These are phyloP conservation scores for Rhopalosiphum nymphaeae DNA, from an alignment of 2,888 invertebrate genomes.

Conservation along the genomic window DNA sequence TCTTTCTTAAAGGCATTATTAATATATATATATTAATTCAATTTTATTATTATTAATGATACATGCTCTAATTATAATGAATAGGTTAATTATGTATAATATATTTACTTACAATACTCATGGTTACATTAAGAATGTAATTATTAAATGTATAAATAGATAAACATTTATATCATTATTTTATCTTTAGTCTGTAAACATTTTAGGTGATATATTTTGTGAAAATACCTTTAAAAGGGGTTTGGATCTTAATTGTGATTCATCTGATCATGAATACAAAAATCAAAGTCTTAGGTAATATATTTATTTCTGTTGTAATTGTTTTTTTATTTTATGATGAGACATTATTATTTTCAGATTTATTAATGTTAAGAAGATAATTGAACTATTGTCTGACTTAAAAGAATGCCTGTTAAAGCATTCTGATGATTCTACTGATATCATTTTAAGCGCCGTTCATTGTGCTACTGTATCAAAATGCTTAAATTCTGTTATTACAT, in stretches of 20 bases:
- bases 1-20: too few relatives aligned
- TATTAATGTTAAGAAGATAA: not conserved
- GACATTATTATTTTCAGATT: slow-evolving; percentile 27
- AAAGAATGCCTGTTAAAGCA: not conserved
- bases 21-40: too few relatives aligned
- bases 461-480: slow-evolving; percentile 12
- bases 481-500: slow-evolving; percentile 2
- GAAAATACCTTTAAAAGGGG: not conserved
- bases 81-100: not conserved
- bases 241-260: not conserved
- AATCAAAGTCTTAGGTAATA: slow-evolving; percentile 36
- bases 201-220: not conserved
- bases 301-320: not conserved
- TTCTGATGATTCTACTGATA: not conserved
- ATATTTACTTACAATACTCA: not conserved
- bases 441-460: not conserved
- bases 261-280: not conserved
- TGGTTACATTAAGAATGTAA: not conserved
- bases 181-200: not conserved
- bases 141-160: not conserved
- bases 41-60: not conserved
- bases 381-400: not conserved
- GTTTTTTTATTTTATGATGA: not conserved
- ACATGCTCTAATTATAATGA: not conserved
- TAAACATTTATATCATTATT: not conserved